phyloP scores from a whole-genome alignment of 2,113 vertebrate species.

The Mesembrinibis cayennensis region DNA sequence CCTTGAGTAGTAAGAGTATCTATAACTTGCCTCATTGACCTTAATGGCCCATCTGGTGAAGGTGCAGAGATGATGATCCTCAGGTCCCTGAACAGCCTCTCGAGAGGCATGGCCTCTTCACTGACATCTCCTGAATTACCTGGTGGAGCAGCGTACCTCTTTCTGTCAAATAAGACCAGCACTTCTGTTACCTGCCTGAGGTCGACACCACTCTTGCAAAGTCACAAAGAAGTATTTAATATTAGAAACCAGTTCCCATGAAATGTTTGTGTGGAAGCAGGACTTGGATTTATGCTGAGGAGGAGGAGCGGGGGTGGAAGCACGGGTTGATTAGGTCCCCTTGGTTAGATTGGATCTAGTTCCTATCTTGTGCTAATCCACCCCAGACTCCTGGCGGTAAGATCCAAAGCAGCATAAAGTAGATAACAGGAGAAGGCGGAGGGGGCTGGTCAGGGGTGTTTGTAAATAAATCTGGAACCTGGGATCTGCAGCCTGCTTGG shows the following conservation, averaged over 20 bases:
- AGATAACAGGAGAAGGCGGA: slow-evolving; percentile 28
- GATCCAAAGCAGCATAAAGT: slow-evolving; percentile 39
- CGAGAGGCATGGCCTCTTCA: accelerated
- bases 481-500: slow-evolving; percentile 39
- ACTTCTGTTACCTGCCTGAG: neutral
- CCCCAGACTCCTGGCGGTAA: slow-evolving; percentile 22
- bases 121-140: neutral
- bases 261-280: neutral
- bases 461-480: slow-evolving; percentile 63
- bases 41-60: neutral
- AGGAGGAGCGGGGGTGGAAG: neutral
- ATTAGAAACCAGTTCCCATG: neutral
- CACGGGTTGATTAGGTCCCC: neutral
- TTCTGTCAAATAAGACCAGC: neutral
- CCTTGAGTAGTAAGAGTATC: neutral
- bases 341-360: slow-evolving; percentile 24
- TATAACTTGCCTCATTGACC: neutral
- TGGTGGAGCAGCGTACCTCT: neutral
- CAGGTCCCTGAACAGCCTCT: neutral
- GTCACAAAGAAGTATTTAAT: neutral
- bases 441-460: slow-evolving; percentile 38
- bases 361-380: slow-evolving; percentile 47
- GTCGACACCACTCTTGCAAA: neutral
- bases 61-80: neutral
- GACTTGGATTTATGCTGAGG: neutral